Evolutionary conservation across 1,140 invertebrate species (phyloP), one percentile per base, ranked within the genome.

Genomic region (Paracyclopina nana): DNA sequence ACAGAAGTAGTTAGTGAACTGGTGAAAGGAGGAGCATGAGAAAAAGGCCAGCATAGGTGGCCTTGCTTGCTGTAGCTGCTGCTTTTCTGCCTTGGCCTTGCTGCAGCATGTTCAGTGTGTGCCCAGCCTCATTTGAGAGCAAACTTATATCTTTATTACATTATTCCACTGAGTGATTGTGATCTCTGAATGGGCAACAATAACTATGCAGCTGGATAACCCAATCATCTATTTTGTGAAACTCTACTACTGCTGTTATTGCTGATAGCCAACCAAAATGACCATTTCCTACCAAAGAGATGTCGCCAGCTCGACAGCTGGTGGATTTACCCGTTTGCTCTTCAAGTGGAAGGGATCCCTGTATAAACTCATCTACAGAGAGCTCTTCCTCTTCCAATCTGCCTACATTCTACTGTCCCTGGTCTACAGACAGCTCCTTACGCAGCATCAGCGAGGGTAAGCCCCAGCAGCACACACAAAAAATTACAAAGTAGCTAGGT

Each of bases 251-350:
- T n/a, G n/a, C n/a, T n/a, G n/a, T n/a, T n/a, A n/a, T n/a, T n/a
- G n/a, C n/a, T n/a, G n/a, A 31, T n/a, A 31, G n/a, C n/a, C n/a
- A n/a, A 42, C 6, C 40, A 45, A 9, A 41, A 81, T 81, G 78
- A 80, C 78, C 46, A 76, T 81, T 43, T 77, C 74, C 50, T 80
- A 80, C 59, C 78, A 80, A 57, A 75, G 75, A 55, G 74, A 78
- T 57, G 77, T 80, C 52, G 76, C 77, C 12, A 78, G 74, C 38
- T 76, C 78, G 29, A 76, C 73, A 29, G 72, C 74, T 43, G 75
- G 74, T 45, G 76, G 76, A 18, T 79, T 80, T 62, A 73, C 77
- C 26, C 67, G 74, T 43, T 66, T 81, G 5, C 63, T 81, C 6
- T 74, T 76, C 62, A 74, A 77, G 68, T 82, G 79, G 79, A 67